These are phyloP conservation scores for human (Homo sapiens) DNA, from an alignment of 2,113 vertebrate genomes.

Conservation along the genomic window DNA sequence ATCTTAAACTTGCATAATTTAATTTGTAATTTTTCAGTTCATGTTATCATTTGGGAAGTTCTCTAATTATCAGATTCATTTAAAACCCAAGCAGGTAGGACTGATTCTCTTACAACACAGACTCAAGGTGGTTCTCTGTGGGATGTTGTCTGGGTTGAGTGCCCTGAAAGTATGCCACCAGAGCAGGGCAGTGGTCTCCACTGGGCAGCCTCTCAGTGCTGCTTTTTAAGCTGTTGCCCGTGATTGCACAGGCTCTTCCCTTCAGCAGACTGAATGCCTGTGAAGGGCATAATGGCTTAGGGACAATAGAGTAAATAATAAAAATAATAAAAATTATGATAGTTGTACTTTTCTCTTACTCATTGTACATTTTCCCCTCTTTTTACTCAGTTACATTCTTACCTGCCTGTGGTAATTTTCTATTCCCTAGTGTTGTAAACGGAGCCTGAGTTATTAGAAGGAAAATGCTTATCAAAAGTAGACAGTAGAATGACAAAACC, in stretches of 20 bases:
- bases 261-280: not conserved
- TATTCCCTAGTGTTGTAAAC: not conserved
- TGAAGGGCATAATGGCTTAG: not conserved
- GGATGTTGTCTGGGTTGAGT: not conserved
- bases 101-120: not conserved
- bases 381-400: not conserved
- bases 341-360: constrained; percentile 18
- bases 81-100: not conserved
- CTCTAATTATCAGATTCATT: not conserved
- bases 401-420: not conserved
- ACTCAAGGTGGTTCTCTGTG: not conserved
- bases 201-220: not conserved
- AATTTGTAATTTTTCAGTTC: constrained; percentile 40
- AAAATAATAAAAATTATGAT: not conserved
- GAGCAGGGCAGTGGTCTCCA: not conserved
- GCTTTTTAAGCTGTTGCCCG: not conserved
- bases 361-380: not conserved
- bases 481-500: not conserved
- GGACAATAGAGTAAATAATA: not conserved
- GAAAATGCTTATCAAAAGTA: constrained; percentile 44
- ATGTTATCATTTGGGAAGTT: constrained; percentile 41
- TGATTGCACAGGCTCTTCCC: not conserved
- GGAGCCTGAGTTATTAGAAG: constrained; percentile 35
- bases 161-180: not conserved
- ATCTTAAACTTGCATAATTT: not conserved